Conservation (phyloP, 2,888 invertebrate species). For the Lasius fuliginosus region DNA sequence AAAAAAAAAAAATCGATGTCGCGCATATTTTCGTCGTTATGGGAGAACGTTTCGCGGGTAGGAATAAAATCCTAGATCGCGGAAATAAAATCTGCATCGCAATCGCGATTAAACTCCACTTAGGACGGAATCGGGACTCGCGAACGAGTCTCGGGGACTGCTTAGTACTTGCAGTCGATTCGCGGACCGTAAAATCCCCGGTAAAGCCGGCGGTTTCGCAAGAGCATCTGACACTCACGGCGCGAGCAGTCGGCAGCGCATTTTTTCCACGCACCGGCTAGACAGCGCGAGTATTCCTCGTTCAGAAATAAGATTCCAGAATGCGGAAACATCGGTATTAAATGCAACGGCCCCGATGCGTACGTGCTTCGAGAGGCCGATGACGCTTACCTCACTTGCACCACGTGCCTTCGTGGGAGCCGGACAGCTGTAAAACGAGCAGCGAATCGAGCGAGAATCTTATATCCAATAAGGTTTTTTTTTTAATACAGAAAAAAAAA, state of each 20-base stretch:
- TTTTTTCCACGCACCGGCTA: conserved; percentile 58
- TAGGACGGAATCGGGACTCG: conserved; percentile 35
- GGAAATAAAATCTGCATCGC: conserved; percentile 22
- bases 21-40: conserved; percentile 5
- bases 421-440: conserved; percentile 59
- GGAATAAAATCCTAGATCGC: conserved; percentile 31
- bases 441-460: conserved; percentile 71
- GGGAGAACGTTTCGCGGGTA: not conserved
- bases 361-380: conserved; percentile 73
- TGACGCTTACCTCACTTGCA: conserved; percentile 56
- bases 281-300: conserved; percentile 61
- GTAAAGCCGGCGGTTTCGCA: conserved; percentile 15
- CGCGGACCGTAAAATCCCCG: conserved; percentile 42
- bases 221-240: conserved; percentile 46
- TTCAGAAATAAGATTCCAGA: conserved; percentile 77
- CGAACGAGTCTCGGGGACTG: conserved; percentile 14
- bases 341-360: conserved; percentile 57
- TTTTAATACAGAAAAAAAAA: conserved; percentile 56
- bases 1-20: not conserved
- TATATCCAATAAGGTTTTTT: conserved; percentile 74
- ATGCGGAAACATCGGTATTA: conserved; percentile 79
- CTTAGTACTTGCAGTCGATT: not conserved
- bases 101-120: conserved; percentile 42
- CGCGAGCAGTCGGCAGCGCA: conserved; percentile 42
- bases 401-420: conserved; percentile 67